Conservation (phyloP, 1,140 invertebrate species). For the Samia ricini region DNA sequence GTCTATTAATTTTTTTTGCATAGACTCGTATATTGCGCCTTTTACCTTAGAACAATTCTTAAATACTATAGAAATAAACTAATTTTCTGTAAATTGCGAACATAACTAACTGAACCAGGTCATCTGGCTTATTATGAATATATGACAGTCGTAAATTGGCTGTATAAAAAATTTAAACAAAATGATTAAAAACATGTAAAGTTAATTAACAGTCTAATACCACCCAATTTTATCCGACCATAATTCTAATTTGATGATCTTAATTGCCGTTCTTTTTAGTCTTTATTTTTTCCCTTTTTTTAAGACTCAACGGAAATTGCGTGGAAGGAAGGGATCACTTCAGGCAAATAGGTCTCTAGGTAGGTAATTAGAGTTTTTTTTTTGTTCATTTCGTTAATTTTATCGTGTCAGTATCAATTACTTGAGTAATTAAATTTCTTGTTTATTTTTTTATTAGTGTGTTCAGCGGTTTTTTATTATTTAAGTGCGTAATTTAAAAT, state of each 20-base stretch:
- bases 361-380: constrained; percentile 53
- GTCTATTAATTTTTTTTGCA: too few relatives aligned
- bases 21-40: too few relatives aligned
- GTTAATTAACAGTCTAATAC: constrained; percentile 28
- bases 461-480: not conserved
- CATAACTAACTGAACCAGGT: not conserved
- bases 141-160: not conserved
- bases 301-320: constrained; percentile 36
- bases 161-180: not conserved
- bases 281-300: constrained; percentile 35
- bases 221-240: constrained; percentile 35
- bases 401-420: constrained; percentile 29
- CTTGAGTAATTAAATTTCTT: constrained; percentile 14
- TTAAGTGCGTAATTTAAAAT: not conserved
- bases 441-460: not conserved
- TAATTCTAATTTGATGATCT: constrained; percentile 52
- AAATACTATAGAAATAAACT: too few relatives aligned
- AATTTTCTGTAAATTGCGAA: too few relatives aligned
- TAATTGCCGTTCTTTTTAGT: constrained; percentile 58
- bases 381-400: constrained; percentile 32
- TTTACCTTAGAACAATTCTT: too few relatives aligned
- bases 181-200: constrained; percentile 7
- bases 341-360: constrained; percentile 54
- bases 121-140: not conserved
- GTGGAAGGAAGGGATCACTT: constrained; percentile 60